Evolutionary conservation across 2,113 vertebrate genomes (phyloP).

Genomic region (Collichthys lucidus): DNA sequence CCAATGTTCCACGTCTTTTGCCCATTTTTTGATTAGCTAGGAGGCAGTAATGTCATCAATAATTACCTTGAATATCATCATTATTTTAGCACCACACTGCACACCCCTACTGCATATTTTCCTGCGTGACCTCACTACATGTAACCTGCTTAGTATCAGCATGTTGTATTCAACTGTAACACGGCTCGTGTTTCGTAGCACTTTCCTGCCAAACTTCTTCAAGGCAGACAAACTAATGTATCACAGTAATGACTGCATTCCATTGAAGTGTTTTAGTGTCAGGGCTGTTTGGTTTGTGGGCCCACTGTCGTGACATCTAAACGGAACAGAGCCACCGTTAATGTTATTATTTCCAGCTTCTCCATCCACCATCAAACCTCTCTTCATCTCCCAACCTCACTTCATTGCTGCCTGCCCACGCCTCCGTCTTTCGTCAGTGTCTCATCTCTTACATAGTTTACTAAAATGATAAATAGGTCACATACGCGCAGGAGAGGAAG

Average conservation of each 20-base stretch:
- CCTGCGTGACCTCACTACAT: neutral
- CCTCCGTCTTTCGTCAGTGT: neutral
- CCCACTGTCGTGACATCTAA: neutral
- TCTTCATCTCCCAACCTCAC: neutral
- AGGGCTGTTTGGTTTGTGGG: neutral
- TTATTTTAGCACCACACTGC: too few species aligned
- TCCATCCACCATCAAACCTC: neutral
- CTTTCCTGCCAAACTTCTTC: neutral
- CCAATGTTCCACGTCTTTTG: neutral
- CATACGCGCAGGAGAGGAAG: neutral
- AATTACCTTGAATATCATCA: too few species aligned
- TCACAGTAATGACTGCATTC: neutral
- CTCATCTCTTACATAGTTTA: neutral
- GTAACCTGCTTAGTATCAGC: neutral
- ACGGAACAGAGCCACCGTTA: neutral
- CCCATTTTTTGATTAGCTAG: too few species aligned
- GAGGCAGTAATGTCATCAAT: too few species aligned
- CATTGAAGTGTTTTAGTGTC: neutral
- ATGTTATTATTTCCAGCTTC: neutral
- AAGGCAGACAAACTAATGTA: neutral
- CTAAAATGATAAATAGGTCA: slow-evolving; percentile 14
- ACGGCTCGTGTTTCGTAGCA: neutral
- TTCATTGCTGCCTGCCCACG: neutral
- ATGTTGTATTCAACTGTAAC: neutral
- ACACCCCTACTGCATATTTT: too few species aligned